Base-by-base conservation (phyloP, 2,113 vertebrate species). In the Buteo buteo region DNA sequence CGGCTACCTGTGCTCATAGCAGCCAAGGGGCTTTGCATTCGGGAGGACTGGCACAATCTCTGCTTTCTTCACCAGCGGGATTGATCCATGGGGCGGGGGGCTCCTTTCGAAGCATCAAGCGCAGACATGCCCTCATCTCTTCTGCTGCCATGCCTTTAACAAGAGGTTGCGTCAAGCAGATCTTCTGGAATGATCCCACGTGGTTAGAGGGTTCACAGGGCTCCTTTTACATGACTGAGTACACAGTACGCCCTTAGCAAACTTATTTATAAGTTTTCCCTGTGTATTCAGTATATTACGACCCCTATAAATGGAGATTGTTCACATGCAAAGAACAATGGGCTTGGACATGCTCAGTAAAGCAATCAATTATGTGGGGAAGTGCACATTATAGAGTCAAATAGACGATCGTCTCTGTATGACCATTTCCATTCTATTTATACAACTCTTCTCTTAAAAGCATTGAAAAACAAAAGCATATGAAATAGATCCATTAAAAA, bases 221-320 rank as follows among this genome's bases (percentile, higher is more conserved):
- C 69, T 95, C 81, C 54, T 93, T 92, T 93, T 14, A 86, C 49
- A 17, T 40, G 70, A 19, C 84, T 82, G 74, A 95, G 78, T 86
- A 94, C 86, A 89, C 73, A 66, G 36, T 58, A 72, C 93, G 79
- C 95, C 95, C 86, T 96, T 31, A 58, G 94, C 92, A 97, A 95
- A 94, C 91, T 91, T 69, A 17, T 74, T 3, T 3, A n/a, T 42
- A 73, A 16, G 32, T 32, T 84, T 22, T 62, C 45, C 73, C 88
- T 83, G 66, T 82, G 80, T 74, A 13, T 49, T 91, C 82, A 88
- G 70, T 49, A n/a, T 32, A 4, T 67, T 47, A 1, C 88, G 86
- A 69, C 44, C 86, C 73, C 83, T 69, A 18, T 64, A 85, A 91
- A 91, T 4, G 18, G 49, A 58, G 83, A 62, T 29, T 76, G 65